phyloP scores from a whole-genome alignment of 2,888 invertebrate genomes.

The Laspeyria flexula region DNA sequence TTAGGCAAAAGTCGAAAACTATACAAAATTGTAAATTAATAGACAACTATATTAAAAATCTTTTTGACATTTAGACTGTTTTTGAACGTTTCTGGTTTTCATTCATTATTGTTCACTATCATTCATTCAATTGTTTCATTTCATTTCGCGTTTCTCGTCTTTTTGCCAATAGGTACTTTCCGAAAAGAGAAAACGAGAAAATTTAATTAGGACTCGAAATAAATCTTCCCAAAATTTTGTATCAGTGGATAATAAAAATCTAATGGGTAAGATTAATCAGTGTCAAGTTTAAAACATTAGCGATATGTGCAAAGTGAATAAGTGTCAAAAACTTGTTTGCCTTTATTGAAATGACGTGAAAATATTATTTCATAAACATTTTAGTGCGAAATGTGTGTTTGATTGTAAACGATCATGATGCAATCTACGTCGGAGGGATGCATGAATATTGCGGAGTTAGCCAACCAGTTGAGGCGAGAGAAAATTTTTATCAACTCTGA shows the following conservation, averaged over 20 bases:
- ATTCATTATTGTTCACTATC: constrained; percentile 1
- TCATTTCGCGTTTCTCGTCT: constrained; percentile 37
- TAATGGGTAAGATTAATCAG: constrained; percentile 18
- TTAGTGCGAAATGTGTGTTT: constrained; percentile 53
- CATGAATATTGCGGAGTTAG: constrained; percentile 81
- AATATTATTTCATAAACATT: constrained; percentile 48
- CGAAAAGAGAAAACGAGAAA: constrained; percentile 44
- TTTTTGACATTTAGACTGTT: background rate
- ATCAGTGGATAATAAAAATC: constrained; percentile 17
- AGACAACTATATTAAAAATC: too few species aligned
- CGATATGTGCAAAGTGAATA: constrained; percentile 47
- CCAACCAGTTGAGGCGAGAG: constrained; percentile 91
- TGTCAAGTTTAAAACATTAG: constrained; percentile 18
- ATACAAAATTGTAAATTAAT: too few species aligned
- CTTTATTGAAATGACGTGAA: constrained; percentile 58
- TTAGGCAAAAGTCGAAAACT: too few species aligned
- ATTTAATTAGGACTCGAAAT: constrained; percentile 10
- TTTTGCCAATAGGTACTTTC: constrained; percentile 39
- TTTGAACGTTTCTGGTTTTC: constrained; percentile 9
- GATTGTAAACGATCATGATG: constrained; percentile 67
- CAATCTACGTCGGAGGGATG: constrained; percentile 80
- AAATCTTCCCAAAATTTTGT: constrained; percentile 21
- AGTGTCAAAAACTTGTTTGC: constrained; percentile 58
- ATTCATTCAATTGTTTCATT: constrained; percentile 31
- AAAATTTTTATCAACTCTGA: constrained; percentile 95